Evolutionary conservation across 2,888 invertebrate genomes (phyloP).

Genomic region (Hypsopygia costalis): DNA sequence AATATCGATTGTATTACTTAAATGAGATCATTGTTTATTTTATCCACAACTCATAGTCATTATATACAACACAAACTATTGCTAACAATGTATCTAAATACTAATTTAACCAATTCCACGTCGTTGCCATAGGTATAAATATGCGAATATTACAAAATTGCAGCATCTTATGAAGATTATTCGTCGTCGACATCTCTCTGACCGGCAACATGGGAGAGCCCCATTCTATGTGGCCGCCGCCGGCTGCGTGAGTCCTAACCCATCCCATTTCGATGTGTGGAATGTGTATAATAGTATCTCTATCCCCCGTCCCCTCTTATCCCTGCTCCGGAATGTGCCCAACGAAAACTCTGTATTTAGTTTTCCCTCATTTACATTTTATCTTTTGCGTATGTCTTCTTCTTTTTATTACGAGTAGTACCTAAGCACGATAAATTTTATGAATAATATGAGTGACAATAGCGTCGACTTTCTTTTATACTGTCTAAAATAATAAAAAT

Average conservation of each 20-base stretch:
- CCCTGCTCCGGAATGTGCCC: conserved; percentile 45
- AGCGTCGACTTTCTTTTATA: neutral
- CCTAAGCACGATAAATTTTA: conserved; percentile 3
- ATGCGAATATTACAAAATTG: conserved; percentile 80
- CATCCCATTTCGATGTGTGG: conserved; percentile 73
- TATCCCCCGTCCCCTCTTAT: conserved; percentile 31
- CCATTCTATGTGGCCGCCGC: conserved; percentile 63
- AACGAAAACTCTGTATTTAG: conserved; percentile 54
- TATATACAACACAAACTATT: too few species aligned
- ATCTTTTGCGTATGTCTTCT: conserved; percentile 25
- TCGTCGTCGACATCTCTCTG: conserved; percentile 87
- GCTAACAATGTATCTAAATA: too few species aligned
- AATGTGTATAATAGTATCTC: conserved; percentile 64
- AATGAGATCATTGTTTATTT: too few species aligned
- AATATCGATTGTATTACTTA: too few species aligned
- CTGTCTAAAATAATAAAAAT: neutral
- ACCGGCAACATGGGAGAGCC: conserved; percentile 75
- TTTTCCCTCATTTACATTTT: conserved; percentile 26
- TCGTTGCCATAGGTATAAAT: conserved; percentile 78
- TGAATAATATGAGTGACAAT: neutral
- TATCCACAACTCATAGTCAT: too few species aligned
- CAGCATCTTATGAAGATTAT: conserved; percentile 87
- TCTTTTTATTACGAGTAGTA: conserved; percentile 10
- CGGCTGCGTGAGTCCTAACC: conserved; percentile 73
- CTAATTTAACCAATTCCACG: conserved; percentile 63